phyloP scores from a whole-genome alignment of 2,888 invertebrate species.

The Panopea generosa region DNA sequence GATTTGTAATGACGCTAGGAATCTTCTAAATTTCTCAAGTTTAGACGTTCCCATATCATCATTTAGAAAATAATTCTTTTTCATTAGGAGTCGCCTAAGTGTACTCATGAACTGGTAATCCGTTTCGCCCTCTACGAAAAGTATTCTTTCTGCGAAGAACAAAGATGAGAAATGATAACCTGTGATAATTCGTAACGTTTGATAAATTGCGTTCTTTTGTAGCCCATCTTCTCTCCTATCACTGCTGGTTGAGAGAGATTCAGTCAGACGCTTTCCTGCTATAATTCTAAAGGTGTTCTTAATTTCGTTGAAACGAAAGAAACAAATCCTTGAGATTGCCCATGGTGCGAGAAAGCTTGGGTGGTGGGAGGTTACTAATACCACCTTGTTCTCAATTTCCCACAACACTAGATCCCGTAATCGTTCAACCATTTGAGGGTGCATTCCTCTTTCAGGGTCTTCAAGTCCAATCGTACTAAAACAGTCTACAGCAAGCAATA shows the following conservation, averaged over 20 bases:
- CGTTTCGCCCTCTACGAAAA: slow-evolving; percentile 16
- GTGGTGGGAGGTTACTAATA: slow-evolving; percentile 7
- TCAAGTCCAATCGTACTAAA: slow-evolving; percentile 25
- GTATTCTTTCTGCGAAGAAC: slow-evolving; percentile 9
- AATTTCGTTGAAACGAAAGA: not conserved
- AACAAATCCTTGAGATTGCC: slow-evolving; percentile 1
- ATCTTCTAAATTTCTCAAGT: not conserved
- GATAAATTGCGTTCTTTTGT: not conserved
- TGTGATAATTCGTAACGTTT: slow-evolving; percentile 6
- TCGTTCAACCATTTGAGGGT: slow-evolving; percentile 28
- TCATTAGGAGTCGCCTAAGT: not conserved
- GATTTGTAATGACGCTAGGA: slow-evolving; percentile 8
- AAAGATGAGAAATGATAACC: not conserved
- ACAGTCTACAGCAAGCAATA: slow-evolving; percentile 9
- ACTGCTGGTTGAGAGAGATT: no score
- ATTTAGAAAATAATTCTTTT: not conserved
- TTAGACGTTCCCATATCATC: no score
- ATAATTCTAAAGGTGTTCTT: not conserved
- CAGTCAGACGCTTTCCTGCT: not conserved
- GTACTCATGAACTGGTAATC: slow-evolving; percentile 9
- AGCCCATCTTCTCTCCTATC: no score
- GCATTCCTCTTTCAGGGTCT: slow-evolving; percentile 35
- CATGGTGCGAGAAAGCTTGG: slow-evolving; percentile 1
- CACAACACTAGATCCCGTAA: slow-evolving; percentile 19
- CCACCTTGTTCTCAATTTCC: slow-evolving; percentile 5